phyloP scores from a whole-genome alignment of 2,113 vertebrate species.

The Opisthocomus hoazin region DNA sequence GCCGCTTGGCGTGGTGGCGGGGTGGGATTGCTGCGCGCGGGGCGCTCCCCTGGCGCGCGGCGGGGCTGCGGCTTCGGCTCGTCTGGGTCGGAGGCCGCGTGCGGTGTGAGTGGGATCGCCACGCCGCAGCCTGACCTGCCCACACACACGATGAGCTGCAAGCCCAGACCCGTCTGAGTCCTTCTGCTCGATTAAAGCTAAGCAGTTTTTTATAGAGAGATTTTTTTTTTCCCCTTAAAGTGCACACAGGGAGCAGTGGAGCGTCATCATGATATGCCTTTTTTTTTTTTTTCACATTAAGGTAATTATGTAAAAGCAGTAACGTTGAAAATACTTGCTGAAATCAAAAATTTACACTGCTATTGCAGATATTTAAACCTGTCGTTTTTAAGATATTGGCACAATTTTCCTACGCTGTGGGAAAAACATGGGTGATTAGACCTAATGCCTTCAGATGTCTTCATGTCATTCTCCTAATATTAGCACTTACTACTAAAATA shows the following conservation, averaged over 20 bases:
- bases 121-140: constrained; percentile 51
- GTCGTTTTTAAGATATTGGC: constrained; percentile 65
- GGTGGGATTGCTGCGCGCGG: too few species aligned
- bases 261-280: neutral
- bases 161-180: constrained; percentile 59
- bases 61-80: too few species aligned
- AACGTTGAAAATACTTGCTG: constrained; percentile 55
- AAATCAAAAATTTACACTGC: constrained; percentile 63
- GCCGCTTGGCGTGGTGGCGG: too few species aligned
- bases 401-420: constrained; percentile 53
- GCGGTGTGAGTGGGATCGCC: constrained; percentile 71
- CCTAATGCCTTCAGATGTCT: constrained; percentile 46
- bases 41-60: too few species aligned
- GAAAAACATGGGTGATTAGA: constrained; percentile 64
- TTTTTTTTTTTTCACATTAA: constrained; percentile 51
- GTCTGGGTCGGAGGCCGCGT: too few species aligned
- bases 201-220: constrained; percentile 33
- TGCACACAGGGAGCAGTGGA: constrained; percentile 53
- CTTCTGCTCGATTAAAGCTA: constrained; percentile 72
- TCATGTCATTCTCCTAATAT: neutral
- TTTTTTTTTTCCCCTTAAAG: neutral
- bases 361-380: constrained; percentile 57
- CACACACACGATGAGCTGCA: constrained; percentile 61
- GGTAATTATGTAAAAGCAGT: constrained; percentile 65
- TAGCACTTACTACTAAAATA: constrained; percentile 15